Conservation (phyloP, 2,888 invertebrate species). For the Xestia ashworthii region DNA sequence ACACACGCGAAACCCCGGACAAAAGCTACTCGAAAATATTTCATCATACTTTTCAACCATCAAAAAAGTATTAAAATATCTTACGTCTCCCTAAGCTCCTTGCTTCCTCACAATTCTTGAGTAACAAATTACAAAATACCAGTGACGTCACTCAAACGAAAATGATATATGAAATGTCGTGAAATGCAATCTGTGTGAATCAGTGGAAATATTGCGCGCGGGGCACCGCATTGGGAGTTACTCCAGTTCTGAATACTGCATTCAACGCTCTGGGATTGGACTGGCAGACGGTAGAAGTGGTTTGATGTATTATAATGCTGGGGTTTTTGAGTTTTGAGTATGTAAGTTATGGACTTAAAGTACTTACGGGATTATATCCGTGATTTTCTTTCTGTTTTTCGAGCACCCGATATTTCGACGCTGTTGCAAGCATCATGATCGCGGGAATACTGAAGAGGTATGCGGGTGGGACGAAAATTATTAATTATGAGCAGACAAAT, state of each 20-base stretch:
- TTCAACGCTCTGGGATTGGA: constrained; percentile 52
- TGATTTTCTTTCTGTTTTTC: too few relatives aligned
- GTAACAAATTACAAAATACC: constrained; percentile 69
- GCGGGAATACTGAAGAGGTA: too few relatives aligned
- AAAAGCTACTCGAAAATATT: background rate
- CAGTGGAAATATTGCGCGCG: constrained; percentile 78
- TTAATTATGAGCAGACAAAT: too few relatives aligned
- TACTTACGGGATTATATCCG: too few relatives aligned
- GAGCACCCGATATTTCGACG: too few relatives aligned
- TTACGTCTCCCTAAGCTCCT: constrained; percentile 22
- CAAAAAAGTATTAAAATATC: constrained; percentile 22
- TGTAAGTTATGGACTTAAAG: background rate
- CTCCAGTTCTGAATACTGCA: constrained; percentile 37
- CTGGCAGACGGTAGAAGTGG: background rate
- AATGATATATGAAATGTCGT: constrained; percentile 80
- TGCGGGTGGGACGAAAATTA: too few relatives aligned
- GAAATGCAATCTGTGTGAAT: constrained; percentile 81
- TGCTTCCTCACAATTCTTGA: constrained; percentile 48
- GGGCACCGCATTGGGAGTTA: constrained; percentile 62
- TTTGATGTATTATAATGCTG: background rate
- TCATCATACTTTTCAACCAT: background rate
- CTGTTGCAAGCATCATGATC: too few relatives aligned
- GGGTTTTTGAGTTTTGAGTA: background rate
- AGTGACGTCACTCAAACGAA: constrained; percentile 71
- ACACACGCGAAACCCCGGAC: background rate